A percentile compares a stretch with the other conserved stretches of the same genome.
Conservation (phyloP, 2,888 invertebrate species). For the Vanessa cardui region DNA sequence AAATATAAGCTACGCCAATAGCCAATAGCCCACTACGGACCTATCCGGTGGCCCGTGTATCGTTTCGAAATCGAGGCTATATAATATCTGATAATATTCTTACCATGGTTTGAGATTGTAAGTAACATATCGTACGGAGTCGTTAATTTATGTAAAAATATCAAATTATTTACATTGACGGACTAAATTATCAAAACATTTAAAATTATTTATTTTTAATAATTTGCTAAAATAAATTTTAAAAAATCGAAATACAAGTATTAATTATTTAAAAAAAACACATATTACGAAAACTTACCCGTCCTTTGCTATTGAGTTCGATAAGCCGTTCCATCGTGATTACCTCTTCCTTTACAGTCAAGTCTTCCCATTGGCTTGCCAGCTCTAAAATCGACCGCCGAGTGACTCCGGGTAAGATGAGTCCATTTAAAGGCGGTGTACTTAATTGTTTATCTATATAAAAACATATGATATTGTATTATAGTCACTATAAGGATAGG, state of each 20-base stretch:
- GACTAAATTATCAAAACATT: too few relatives aligned
- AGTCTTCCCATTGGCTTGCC: conserved; percentile 91
- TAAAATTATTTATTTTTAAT: neutral
- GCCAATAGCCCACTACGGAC: too few relatives aligned
- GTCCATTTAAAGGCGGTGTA: conserved; percentile 96
- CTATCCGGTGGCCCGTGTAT: too few relatives aligned
- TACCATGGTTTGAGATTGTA: too few relatives aligned
- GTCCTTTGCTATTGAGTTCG: conserved; percentile 88
- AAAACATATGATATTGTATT: neutral
- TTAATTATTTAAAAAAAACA: neutral
- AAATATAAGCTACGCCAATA: too few relatives aligned
- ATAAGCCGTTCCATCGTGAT: conserved; percentile 93
- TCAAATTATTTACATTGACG: too few relatives aligned
- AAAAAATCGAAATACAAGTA: neutral
- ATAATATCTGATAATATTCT: too few relatives aligned
- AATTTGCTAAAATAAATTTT: neutral
- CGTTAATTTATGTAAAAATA: too few relatives aligned
- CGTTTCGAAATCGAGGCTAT: too few relatives aligned
- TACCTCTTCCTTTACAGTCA: conserved; percentile 89
- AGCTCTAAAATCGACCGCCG: conserved; percentile 93
- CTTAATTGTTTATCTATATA: conserved; percentile 91
- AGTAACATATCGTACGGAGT: too few relatives aligned
- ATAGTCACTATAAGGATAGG: too few relatives aligned
- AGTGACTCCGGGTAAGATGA: conserved; percentile 97
- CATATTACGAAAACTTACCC: conserved; percentile 84